These are phyloP conservation scores for Glaucidium brasilianum DNA, from an alignment of 2,113 vertebrate species.

Conservation along the genomic window DNA sequence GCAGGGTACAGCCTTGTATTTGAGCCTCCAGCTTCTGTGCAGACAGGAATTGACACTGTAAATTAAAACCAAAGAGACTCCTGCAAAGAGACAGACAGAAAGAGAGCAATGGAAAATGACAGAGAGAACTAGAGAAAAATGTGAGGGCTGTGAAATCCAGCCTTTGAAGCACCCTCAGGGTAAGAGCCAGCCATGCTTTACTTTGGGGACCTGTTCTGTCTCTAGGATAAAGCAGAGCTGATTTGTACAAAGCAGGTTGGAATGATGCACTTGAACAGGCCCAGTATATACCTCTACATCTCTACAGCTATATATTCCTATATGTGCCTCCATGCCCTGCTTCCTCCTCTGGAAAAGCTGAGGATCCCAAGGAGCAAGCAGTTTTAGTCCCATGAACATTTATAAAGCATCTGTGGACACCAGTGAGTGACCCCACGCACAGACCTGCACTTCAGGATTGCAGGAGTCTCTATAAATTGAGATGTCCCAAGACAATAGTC, in stretches of 20 bases:
- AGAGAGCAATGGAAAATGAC: neutral
- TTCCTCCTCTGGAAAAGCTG: neutral
- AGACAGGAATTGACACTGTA: neutral
- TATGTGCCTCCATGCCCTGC: neutral
- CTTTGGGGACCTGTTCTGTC: neutral
- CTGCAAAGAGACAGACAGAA: neutral
- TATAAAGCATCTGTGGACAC: neutral
- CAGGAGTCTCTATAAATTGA: neutral
- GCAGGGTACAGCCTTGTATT: neutral
- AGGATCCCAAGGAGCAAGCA: neutral
- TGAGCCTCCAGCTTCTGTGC: neutral
- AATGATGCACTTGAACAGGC: neutral
- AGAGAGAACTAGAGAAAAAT: neutral
- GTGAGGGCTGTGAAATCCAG: neutral
- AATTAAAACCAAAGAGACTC: neutral
- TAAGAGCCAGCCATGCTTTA: neutral
- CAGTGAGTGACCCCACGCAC: neutral
- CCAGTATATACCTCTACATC: fast-evolving
- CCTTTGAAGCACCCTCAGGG: neutral
- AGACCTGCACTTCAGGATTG: neutral
- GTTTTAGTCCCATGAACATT: neutral
- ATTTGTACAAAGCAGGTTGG: neutral
- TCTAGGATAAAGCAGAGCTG: neutral
- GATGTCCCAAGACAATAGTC: neutral
- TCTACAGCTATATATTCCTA: neutral